Evolutionary conservation across 2,113 vertebrate genomes (phyloP).

Genomic region (Chloropsis hardwickii): DNA sequence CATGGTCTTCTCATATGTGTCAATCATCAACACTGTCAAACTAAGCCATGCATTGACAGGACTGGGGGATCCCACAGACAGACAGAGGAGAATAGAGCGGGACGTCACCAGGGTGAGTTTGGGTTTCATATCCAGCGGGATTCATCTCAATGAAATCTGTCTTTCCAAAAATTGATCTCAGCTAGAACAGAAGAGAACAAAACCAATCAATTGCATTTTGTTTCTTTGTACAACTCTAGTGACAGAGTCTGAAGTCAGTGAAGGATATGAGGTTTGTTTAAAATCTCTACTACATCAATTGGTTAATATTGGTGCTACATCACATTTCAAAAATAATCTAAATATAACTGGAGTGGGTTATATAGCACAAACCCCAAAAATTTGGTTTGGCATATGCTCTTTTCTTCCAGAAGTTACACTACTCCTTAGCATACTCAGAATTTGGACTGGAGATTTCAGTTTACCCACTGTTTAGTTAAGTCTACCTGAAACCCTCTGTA

Average conservation of each 20-base stretch:
- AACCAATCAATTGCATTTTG: neutral
- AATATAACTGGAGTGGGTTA: neutral
- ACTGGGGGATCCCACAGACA: slow-evolving; percentile 70
- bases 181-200: neutral
- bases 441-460: neutral
- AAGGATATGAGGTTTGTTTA: neutral
- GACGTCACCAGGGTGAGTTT: slow-evolving; percentile 77
- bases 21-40: slow-evolving; percentile 86
- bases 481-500: neutral
- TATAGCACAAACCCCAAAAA: neutral
- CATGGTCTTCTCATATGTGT: slow-evolving; percentile 80
- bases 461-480: neutral
- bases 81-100: slow-evolving; percentile 80
- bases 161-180: neutral
- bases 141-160: neutral
- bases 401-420: neutral
- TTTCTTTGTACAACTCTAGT: neutral
- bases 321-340: neutral
- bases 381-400: neutral
- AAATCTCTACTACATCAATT: neutral
- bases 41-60: slow-evolving; percentile 77
- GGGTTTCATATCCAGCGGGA: neutral
- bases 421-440: neutral
- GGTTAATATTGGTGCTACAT: neutral
- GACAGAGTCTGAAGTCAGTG: neutral